Evolutionary conservation across 2,888 invertebrate species (phyloP).

Genomic region (Hydroisotoma schaefferi): DNA sequence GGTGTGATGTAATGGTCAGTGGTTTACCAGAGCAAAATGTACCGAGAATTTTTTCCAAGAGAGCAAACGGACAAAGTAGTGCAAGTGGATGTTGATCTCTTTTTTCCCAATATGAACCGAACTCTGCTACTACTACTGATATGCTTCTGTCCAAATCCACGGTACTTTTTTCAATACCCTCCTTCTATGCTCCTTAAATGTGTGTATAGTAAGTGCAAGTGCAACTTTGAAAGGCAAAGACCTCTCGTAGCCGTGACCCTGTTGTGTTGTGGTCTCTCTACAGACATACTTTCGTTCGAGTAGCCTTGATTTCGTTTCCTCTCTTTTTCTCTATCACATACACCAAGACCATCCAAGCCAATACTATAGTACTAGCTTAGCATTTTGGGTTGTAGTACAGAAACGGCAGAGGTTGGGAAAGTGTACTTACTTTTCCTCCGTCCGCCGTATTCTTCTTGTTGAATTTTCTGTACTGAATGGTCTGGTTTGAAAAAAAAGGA

Average conservation of each 20-base stretch:
- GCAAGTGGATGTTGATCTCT: neutral
- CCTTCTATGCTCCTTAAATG: neutral
- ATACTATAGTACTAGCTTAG: neutral
- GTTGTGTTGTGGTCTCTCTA: neutral
- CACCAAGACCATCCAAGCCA: neutral
- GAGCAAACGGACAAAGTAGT: neutral
- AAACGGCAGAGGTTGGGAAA: too few species aligned
- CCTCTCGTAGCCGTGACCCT: neutral
- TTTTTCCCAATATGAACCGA: neutral
- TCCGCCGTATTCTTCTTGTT: too few species aligned
- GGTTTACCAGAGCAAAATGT: conserved; percentile 31
- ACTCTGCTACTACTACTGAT: too few species aligned
- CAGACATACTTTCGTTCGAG: neutral
- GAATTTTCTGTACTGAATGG: too few species aligned
- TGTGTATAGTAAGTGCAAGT: neutral
- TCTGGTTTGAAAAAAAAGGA: too few species aligned
- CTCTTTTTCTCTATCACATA: too few species aligned
- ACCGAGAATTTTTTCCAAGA: too few species aligned
- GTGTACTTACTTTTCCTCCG: too few species aligned
- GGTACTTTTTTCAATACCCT: neutral
- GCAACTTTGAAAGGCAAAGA: conserved; percentile 3
- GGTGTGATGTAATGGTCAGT: conserved; percentile 39
- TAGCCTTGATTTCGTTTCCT: conserved; percentile 10
- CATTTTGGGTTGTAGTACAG: too few species aligned
- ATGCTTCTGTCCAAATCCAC: too few species aligned